phyloP scores from a whole-genome alignment of 2,888 invertebrate genomes.

The Mantis religiosa region DNA sequence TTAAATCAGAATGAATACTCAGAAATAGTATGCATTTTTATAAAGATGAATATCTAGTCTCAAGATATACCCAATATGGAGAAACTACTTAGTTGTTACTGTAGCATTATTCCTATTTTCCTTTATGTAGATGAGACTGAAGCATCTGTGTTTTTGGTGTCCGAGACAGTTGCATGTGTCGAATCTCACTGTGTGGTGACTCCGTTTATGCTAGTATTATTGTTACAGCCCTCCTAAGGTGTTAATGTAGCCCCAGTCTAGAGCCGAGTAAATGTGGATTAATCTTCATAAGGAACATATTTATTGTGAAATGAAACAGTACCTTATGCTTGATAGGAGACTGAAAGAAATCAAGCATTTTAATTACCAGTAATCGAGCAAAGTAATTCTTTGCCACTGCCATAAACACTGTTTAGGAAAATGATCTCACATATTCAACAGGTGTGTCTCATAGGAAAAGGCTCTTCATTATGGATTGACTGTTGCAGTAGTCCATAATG shows the following conservation, averaged over 20 bases:
- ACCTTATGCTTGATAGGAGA: conserved; percentile 15
- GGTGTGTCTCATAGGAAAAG: background rate
- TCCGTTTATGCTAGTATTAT: background rate
- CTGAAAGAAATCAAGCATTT: conserved; percentile 12
- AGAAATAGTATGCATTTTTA: conserved; percentile 17
- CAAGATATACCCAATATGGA: conserved; percentile 1
- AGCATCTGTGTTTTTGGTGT: conserved; percentile 3
- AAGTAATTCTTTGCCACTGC: conserved; percentile 16
- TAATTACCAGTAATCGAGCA: conserved; percentile 9
- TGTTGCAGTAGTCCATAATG: background rate
- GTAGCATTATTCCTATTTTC: background rate
- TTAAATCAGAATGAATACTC: conserved; percentile 21
- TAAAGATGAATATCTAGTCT: conserved; percentile 22
- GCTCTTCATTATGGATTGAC: background rate
- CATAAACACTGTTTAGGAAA: background rate
- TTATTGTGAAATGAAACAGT: conserved; percentile 16
- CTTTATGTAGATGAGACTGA: conserved; percentile 1
- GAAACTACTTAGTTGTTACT: conserved; percentile 2
- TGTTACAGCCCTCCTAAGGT: background rate
- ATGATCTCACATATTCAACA: background rate
- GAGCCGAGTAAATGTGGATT: background rate
- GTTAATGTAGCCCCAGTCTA: conserved; percentile 1
- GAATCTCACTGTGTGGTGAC: conserved; percentile 4
- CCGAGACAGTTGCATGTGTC: background rate
- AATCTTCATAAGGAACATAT: background rate